Evolutionary conservation across 2,888 invertebrate genomes (phyloP).

Genomic region (Tipula unca): DNA sequence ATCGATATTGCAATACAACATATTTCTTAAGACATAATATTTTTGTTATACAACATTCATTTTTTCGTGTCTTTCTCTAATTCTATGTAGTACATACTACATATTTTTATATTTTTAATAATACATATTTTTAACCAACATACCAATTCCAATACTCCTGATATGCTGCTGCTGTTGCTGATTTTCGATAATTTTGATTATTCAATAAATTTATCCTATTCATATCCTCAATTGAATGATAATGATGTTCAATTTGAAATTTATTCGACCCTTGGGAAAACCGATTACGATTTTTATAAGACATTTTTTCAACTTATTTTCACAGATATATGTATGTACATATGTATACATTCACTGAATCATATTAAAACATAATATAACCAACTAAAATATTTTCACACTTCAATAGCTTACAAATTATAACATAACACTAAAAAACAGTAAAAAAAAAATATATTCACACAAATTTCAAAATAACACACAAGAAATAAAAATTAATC

Average conservation of each 20-base stretch:
- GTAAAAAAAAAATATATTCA: neutral
- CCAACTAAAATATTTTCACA: neutral
- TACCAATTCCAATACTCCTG: neutral
- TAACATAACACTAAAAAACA: neutral
- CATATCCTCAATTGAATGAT: neutral
- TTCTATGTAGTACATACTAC: neutral
- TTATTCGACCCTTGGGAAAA: neutral
- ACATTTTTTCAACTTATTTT: neutral
- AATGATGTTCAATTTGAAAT: neutral
- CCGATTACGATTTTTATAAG: neutral
- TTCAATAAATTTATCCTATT: neutral
- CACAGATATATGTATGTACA: too few species aligned
- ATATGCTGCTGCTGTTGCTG: neutral
- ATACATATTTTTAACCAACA: neutral
- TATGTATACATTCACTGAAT: neutral
- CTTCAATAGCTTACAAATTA: neutral
- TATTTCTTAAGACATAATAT: neutral
- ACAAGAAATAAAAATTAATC: neutral
- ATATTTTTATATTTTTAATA: too few species aligned
- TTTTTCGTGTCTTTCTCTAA: neutral
- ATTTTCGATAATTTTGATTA: neutral
- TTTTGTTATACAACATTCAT: neutral
- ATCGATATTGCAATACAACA: slow-evolving; percentile 8
- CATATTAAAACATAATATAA: neutral
- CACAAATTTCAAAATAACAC: neutral